Conservation (phyloP, 2,797 vertebrate genomes). For the Aselliscus stoliczkanus region DNA sequence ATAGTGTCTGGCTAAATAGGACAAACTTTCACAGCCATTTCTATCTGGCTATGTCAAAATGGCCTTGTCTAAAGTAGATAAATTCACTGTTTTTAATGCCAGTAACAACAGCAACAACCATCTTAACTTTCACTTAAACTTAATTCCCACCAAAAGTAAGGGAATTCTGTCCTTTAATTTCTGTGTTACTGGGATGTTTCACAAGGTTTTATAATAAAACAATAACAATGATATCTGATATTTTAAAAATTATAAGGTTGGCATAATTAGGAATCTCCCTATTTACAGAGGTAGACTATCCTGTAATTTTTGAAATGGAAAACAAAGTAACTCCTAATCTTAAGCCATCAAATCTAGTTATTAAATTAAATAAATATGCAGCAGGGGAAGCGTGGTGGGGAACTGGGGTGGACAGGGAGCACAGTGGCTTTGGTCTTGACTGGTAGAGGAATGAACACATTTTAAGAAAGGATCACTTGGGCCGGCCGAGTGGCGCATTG, state of each 20-base stretch:
- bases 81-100: not conserved
- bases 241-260: not conserved
- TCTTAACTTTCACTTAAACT: not conserved
- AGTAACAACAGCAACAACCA: not conserved
- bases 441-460: not conserved
- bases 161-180: not conserved
- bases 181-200: not conserved
- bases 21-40: not conserved
- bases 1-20: not conserved
- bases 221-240: not conserved
- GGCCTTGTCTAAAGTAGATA: not conserved
- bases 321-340: not conserved
- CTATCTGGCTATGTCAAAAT: not conserved
- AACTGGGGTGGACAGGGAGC: not conserved
- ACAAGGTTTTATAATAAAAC: not conserved
- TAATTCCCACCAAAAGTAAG: not conserved
- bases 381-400: not conserved
- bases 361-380: not conserved
- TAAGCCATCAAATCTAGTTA: not conserved
- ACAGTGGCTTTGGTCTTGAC: not conserved
- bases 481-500: no score
- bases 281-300: not conserved
- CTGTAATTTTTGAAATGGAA: not conserved
- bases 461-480: no score
- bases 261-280: not conserved